These are phyloP conservation scores for Lepidothrix coronata DNA, from an alignment of 2,113 vertebrate genomes.

Conservation along the genomic window DNA sequence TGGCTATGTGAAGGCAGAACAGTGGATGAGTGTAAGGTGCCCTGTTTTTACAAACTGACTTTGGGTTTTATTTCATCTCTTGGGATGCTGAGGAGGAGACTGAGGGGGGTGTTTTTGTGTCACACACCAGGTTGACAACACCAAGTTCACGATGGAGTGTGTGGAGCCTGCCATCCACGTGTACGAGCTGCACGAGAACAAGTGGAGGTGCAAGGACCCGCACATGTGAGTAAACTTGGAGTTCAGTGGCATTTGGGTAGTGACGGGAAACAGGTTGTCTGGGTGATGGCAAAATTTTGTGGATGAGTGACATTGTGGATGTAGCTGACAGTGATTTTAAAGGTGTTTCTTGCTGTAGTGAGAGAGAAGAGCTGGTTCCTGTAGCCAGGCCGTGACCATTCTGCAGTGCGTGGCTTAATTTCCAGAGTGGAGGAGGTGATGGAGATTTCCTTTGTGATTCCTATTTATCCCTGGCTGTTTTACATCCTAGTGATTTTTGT, in stretches of 20 bases:
- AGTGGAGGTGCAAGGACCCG: slow-evolving; percentile 91
- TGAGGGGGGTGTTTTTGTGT: neutral
- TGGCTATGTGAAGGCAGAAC: neutral
- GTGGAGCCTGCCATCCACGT: slow-evolving; percentile 86
- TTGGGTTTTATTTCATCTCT: neutral
- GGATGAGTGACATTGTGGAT: neutral
- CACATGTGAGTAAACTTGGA: slow-evolving; percentile 81
- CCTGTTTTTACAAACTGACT: neutral
- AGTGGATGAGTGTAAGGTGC: neutral
- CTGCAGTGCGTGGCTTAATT: fast-evolving
- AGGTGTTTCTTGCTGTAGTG: neutral
- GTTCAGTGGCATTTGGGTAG: fast-evolving
- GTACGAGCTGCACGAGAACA: slow-evolving; percentile 93
- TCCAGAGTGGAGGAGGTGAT: neutral
- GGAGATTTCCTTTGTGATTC: neutral
- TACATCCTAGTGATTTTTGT: slow-evolving; percentile 83
- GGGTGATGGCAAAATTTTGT: neutral
- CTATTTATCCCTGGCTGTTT: neutral
- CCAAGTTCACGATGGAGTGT: slow-evolving; percentile 89
- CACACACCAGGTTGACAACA: slow-evolving; percentile 85
- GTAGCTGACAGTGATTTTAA: neutral
- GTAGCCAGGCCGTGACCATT: fast-evolving
- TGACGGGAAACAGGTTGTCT: fast-evolving
- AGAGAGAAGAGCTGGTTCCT: neutral
- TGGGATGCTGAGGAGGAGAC: neutral